Evolutionary conservation across 2,113 vertebrate genomes (phyloP), one percentile per base, ranked within the genome.

Genomic region (Zapornia atra): DNA sequence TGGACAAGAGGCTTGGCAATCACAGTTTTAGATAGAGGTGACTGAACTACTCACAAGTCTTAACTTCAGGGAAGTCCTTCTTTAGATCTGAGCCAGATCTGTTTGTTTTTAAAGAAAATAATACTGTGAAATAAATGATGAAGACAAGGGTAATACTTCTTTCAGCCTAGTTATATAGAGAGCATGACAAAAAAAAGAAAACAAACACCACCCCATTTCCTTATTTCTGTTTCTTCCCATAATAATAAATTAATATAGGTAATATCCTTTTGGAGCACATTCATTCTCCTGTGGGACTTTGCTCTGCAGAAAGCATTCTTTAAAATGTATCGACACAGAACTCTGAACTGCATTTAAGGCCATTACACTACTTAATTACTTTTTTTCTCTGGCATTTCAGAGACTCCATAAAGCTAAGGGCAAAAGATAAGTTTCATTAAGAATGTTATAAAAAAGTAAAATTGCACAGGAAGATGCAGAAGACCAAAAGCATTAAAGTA

Each of bases 331-430:
- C 0, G 0, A 44, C 71, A 61, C 68, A 69, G 79, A 85, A 85
- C 38, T 65, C 36, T 36, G 33, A 82, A 86, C 42, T 79, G 29
- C 38, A 91, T 79, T 84, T 84, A 87, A 75, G 18, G 22, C 26
- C 50, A 81, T 77, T 83, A 80, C 18, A 95, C 57, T 80, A 68
- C 46, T 88, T 93, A 93, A 94, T 88, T 91, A 87, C 60, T 54
- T 86, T 82, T 82, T 83, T 76, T 18, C 65, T 78, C 53, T 60
- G 56, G 56, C 77, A 88, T 94, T 94, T 90, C 64, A 59, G 57
- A 61, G 15, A 44, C 59, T 80, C 46, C n/a, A 90, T 80, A 92
- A 92, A 92, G 42, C 48, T 81, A 84, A 75, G 65, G 50, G 61
- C 9, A 87, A 92, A 90, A 89, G 70, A 80, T 33, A 53, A 69